Conservation (phyloP, 1,140 invertebrate species). For the Tetranychus cinnabarinus region DNA sequence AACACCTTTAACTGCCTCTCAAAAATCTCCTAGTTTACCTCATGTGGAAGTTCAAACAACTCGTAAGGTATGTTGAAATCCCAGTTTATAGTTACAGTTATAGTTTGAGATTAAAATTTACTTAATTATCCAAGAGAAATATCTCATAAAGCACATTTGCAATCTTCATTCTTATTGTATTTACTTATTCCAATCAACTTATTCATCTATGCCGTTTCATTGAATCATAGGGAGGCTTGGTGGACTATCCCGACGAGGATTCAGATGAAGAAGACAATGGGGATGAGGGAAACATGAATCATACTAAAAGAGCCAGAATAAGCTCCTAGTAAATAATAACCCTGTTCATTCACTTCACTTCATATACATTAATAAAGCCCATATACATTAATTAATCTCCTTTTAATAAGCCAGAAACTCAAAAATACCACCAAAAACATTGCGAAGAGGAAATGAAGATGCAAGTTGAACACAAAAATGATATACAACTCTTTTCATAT, state of each 20-base stretch:
- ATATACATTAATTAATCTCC: no score
- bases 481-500: no score
- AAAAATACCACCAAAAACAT: no score
- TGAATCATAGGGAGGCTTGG: slow-evolving; percentile 43
- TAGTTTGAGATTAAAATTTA: neutral
- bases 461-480: no score
- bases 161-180: neutral
- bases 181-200: neutral
- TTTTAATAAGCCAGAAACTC: no score
- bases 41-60: slow-evolving; percentile 10
- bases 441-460: no score
- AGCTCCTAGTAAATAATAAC: neutral
- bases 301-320: neutral
- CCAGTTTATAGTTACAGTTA: no score
- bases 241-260: slow-evolving; percentile 74
- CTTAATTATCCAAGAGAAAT: neutral
- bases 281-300: slow-evolving; percentile 19
- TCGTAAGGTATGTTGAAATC: slow-evolving; percentile 4
- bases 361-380: no score
- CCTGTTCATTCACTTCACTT: no score
- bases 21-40: slow-evolving; percentile 11
- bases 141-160: neutral
- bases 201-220: slow-evolving; percentile 5
- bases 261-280: slow-evolving; percentile 80
- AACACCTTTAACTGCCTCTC: slow-evolving; percentile 2